Evolutionary conservation across 2,113 vertebrate genomes (phyloP).

Genomic region (Riparia riparia): DNA sequence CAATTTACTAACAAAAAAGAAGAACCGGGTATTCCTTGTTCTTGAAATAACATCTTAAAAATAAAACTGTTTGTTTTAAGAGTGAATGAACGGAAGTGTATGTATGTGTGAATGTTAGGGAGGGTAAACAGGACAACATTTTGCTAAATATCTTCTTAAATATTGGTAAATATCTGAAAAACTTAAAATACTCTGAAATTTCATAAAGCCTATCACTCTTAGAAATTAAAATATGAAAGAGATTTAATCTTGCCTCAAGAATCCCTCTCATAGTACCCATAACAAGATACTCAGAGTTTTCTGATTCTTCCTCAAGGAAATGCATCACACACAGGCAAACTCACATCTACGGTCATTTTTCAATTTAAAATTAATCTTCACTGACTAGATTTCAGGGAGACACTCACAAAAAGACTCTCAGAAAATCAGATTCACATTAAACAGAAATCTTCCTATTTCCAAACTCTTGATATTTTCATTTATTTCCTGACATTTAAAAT

Average conservation of each 20-base stretch:
- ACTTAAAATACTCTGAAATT: not conserved
- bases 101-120: not conserved
- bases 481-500: slow-evolving; percentile 73
- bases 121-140: not conserved
- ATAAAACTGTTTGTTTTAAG: not conserved
- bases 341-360: not conserved
- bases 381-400: not conserved
- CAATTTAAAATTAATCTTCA: slow-evolving; percentile 16
- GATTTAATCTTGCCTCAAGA: not conserved
- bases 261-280: not conserved
- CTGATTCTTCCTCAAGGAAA: not conserved
- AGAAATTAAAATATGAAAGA: not conserved
- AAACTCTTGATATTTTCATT: slow-evolving; percentile 67
- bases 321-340: not conserved
- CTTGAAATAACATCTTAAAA: not conserved
- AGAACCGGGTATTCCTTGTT: not conserved
- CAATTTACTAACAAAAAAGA: not conserved
- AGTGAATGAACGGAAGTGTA: not conserved
- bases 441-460: slow-evolving; percentile 27
- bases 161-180: not conserved
- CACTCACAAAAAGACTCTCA: slow-evolving; percentile 11
- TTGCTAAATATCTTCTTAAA: not conserved
- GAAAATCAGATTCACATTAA: slow-evolving; percentile 24
- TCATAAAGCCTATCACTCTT: not conserved
- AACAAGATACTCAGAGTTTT: not conserved